Evolutionary conservation across 2,888 invertebrate species (phyloP).

Genomic region (Aspidiotus destructor): DNA sequence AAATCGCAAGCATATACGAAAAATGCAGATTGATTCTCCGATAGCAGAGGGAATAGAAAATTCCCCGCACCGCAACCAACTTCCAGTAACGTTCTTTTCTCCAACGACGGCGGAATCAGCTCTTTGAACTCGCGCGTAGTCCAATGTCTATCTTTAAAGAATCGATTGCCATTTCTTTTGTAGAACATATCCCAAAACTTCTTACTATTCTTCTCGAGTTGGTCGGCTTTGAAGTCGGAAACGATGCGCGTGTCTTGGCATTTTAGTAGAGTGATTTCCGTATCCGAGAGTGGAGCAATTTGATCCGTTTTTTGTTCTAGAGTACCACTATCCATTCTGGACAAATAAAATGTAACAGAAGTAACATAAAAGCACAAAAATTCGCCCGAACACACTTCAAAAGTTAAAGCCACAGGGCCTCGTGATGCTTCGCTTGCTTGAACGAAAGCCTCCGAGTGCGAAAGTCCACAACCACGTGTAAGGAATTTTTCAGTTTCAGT

Average conservation of each 20-base stretch:
- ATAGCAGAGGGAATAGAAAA: conserved; percentile 78
- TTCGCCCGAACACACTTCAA: no score
- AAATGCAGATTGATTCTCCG: conserved; percentile 59
- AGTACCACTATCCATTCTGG: no score
- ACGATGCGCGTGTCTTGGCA: conserved; percentile 61
- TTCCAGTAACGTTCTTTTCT: conserved; percentile 55
- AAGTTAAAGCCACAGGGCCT: no score
- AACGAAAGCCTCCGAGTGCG: no score
- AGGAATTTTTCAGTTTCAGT: no score
- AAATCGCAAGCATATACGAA: conserved; percentile 85
- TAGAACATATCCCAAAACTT: conserved; percentile 95
- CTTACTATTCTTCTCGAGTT: conserved; percentile 70
- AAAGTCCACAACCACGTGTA: no score
- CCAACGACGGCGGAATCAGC: conserved; percentile 49
- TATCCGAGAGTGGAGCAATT: conserved; percentile 17
- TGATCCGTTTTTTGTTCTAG: no score
- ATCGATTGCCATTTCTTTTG: conserved; percentile 83
- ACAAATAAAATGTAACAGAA: no score
- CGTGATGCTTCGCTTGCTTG: no score
- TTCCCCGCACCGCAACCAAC: conserved; percentile 96
- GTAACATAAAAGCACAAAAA: no score
- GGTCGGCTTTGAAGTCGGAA: conserved; percentile 61
- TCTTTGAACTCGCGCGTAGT: conserved; percentile 88
- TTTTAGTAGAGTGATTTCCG: conserved; percentile 43
- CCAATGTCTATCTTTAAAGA: conserved; percentile 95